Conservation (phyloP, 2,113 vertebrate species). For the Ciconia maguari region DNA sequence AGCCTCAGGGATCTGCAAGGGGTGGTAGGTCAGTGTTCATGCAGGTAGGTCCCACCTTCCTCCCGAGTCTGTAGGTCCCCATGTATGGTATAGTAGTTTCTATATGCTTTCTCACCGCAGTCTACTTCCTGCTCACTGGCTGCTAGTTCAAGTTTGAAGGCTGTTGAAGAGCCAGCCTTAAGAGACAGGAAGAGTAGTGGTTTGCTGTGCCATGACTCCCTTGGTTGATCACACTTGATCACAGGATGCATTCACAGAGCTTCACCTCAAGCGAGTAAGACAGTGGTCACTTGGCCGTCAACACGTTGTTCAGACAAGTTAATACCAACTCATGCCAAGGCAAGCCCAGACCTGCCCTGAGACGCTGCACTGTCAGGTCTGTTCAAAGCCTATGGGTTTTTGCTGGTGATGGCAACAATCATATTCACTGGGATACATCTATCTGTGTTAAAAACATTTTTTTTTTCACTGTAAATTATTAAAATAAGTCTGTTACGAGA, state of each 20-base stretch:
- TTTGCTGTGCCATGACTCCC: background rate
- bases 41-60: background rate
- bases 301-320: too few relatives aligned
- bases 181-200: background rate
- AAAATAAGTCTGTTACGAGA: background rate
- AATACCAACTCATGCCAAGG: background rate
- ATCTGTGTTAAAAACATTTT: background rate
- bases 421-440: background rate
- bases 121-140: background rate
- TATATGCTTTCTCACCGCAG: background rate
- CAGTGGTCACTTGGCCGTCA: background rate
- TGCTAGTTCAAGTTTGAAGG: background rate
- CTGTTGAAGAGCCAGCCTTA: background rate
- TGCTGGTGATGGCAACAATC: background rate
- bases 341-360: background rate
- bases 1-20: background rate
- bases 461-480: background rate
- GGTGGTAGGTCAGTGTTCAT: background rate
- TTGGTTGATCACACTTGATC: background rate
- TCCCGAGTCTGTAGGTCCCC: background rate
- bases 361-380: background rate
- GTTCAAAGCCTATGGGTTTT: background rate
- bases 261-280: background rate
- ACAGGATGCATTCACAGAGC: background rate
- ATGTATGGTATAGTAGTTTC: background rate